Evolutionary conservation across 2,888 invertebrate genomes (phyloP), one percentile per base, ranked within the genome.

Genomic region (Agriotes lineatus): DNA sequence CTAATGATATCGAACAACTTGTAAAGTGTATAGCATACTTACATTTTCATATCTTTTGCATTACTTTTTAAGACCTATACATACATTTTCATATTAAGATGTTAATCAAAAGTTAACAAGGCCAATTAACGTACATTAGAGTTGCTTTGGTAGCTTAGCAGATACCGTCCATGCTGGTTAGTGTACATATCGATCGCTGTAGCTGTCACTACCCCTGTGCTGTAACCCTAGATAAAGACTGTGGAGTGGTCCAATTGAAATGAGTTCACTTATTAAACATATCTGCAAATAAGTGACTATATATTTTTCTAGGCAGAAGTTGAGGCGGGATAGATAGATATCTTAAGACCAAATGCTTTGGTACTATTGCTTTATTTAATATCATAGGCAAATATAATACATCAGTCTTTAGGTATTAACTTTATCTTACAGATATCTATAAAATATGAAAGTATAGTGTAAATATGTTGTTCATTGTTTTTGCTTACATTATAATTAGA

Each of bases 281-380:
- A 82, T 81, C 81, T 79, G 78, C 75, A 25, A 76, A 77, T 77
- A 80, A 76, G 79, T 80, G 79, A 80, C 76, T 75, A 79, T 81
- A 82, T 83, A 83, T 83, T 82, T 82, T 82, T 83, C 78, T 83
- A 82, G 82, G 75, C 75, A 74, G 76, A 75, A 48, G 61, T 56
- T 60, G 63, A 54, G 57, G 54, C 52, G 57, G 72, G 60, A 12
- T 58, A 62, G 44, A 22, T 65, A 63, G 35, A 18, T 52, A 48
- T 70, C 71, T 72, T 77, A 76, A 76, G 78, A 78, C 77, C 79
- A 78, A 78, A 58, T 79, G 84, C 83, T 84, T 84, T 83, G 84
- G 84, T 84, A 83, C 81, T 81, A 82, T 81, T 80, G 84, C 83
- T 84, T 84, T 84, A 84, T 82, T 80, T 78, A 74, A 64, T 56